Evolutionary conservation across 1,140 invertebrate genomes (phyloP), one percentile per base, ranked within the genome.

Genomic region (Grapholita molesta): DNA sequence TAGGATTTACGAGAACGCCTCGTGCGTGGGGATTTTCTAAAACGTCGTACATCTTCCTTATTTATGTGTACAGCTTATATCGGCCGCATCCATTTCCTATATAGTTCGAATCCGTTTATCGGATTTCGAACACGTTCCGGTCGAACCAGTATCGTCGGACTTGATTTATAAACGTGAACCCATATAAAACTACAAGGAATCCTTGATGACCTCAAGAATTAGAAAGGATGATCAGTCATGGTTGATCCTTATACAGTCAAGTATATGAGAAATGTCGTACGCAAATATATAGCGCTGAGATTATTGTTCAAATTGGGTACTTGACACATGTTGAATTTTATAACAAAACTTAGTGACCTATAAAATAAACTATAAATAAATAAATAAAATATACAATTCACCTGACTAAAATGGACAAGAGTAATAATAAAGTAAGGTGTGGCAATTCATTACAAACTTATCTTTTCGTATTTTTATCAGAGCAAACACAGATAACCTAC

Each of bases 41-140:
- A 89, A 88, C 80, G 80, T 79, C 83, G 85, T 90, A 87, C 75
- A 84, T 90, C 89, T 88, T 88, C 82, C 71, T 89, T 89, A 91
- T 91, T 91, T 91, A 91, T 89, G 85, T 89, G 88, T 88, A 88
- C 85, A 88, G 85, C 84, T 87, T 89, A 86, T 82, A 81, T 77
- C 76, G 76, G 72, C 80, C 82, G 75, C 81, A 82, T 74, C 81
- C 80, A 75, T 78, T 84, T 76, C 79, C 78, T 86, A 80, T 83
- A 88, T 83, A 82, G 83, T 85, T 88, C 84, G 84, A 85, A 87
- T 88, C 81, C 85, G 82, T 88, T 88, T 90, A 91, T 89, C 85
- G 84, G 83, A 91, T 89, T 89, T 86, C 82, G 77, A 83, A 87
- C 81, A 87, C 87, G 85, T 88, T 82, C 77, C 82, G 80, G 78